Evolutionary conservation across 30 jellyfish, hydroid and myxozoan species (phyloP).

Genomic region (Catostylus mosaicus): DNA sequence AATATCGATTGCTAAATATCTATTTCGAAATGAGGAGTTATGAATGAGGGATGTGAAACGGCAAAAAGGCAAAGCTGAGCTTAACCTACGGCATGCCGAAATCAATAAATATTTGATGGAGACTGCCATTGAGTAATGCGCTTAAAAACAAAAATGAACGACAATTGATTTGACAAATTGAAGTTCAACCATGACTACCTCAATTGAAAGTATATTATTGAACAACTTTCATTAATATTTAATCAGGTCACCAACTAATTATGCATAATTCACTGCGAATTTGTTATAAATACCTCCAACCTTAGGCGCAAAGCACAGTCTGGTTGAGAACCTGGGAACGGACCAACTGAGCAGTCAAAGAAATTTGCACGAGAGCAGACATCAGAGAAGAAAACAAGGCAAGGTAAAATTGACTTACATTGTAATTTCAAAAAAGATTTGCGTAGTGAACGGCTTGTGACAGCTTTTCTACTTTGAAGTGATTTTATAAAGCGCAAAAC

Average conservation of each 20-base stretch:
- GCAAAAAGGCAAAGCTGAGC: conserved; percentile 8
- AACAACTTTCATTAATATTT: background rate
- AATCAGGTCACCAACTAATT: conserved; percentile 1
- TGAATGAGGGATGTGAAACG: background rate
- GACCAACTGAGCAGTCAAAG: conserved; percentile 2
- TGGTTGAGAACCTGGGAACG: background rate
- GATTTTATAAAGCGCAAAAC: no score
- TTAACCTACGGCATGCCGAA: conserved; percentile 19
- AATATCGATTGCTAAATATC: background rate
- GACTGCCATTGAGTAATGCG: conserved; percentile 26
- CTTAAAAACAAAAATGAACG: background rate
- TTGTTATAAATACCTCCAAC: conserved; percentile 5
- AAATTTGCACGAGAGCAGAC: no score
- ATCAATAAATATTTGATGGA: background rate
- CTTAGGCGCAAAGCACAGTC: background rate
- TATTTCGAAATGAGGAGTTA: background rate
- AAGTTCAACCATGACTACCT: background rate
- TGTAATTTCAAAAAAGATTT: no score
- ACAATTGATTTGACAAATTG: background rate
- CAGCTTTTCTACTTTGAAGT: no score
- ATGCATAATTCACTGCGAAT: conserved; percentile 15
- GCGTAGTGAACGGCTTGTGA: no score
- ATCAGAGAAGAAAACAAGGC: no score
- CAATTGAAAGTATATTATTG: background rate
- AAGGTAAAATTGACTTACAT: no score